Evolutionary conservation across 2,113 vertebrate species (phyloP), one percentile per base, ranked within the genome.

Genomic region (Archilochus colubris): DNA sequence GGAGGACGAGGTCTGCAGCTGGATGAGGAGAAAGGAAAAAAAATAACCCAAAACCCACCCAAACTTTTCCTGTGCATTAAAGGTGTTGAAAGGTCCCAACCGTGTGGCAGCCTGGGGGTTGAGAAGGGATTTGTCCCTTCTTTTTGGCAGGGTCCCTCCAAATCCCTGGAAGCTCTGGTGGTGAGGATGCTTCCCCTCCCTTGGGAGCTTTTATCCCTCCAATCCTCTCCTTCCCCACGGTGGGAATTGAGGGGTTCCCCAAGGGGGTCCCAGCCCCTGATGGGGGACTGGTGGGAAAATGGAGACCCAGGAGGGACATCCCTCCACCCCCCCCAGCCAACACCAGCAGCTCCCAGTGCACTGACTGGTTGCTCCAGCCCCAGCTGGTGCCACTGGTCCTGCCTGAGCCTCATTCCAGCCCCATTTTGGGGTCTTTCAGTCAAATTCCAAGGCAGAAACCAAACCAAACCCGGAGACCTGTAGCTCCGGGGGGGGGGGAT

Each of bases 141-240:
- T 74, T 7, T 38, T 74, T 7, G 16, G 24, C 48, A 63, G 78
- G 50, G 63, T 7, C 3, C 50, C 17, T 79, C 44, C 53, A 38
- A 4, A n/a, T 24, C 36, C 53, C 38, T 17, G 4, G 0, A 0
- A 22, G 46, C 20, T 8, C 3, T 1, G 0, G 0, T 7, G 31
- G 3, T 9, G 6, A 2, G 46, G 15, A 10, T 4, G 3, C 6
- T 13, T 68, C 10, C 54, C 57, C 61, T 67, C 24, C 58, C 7
- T 12, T 0, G 8, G 36, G 36, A 20, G 12, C 2, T 88, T 30
- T 30, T 27, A 4, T 14, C 22, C 48, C 6, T 0, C 15, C 54
- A 36, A 21, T 25, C 19, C 36, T 40, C 15, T 58, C 57, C 68
- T 50, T n/a, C 50, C 40, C 43, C 1, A 0, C 1, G 0, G 50